Base-by-base conservation (phyloP, 53 echinoderm and acorn worm genomes). In the Temnopleurus reevesii region DNA sequence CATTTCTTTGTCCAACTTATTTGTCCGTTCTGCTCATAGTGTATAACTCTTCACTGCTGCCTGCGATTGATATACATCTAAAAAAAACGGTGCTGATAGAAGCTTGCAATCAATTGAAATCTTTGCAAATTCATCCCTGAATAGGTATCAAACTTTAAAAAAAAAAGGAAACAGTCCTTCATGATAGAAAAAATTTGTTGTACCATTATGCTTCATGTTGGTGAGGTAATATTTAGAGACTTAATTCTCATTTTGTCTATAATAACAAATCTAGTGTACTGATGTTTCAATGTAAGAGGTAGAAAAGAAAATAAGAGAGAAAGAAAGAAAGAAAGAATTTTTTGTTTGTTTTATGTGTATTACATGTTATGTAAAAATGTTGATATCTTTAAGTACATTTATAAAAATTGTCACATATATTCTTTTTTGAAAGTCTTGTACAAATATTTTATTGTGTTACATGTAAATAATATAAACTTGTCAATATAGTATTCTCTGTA, bases 381-480 rank as follows among this genome's bases (percentile, higher is more conserved):
- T 8, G 18, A 77, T 18, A 77, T 77, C 33, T 71, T 27, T 71
- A 30, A 30, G 71, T 30, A 30, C 35, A 71, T 71, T 33, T 59
- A 19, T n/a, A n/a, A 51, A 51, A 57, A 63, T 13, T 46, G 87
- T 33, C 76, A 60, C 35, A 91, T 77, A 85, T 85, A 80, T 83
- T 81, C 31, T 61, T 85, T 56, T 76, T n/a, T 79, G 28, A 46
- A 49, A 23, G 26, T 60, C 64, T 83, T 63, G 83, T 81, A 81
- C 55, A 81, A 60, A 46, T 83, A 49, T 90, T 65, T 51, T 41
- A 53, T n/a, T n/a, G n/a, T 43, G 81, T 91, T 26, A 83, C 53
- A 83, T 83, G 83, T 83, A 35, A 83, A 55, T 83, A 83, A 56
- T 83, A 30, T 71, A 85, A 85, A 85, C 85, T 85, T 85, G 85